Evolutionary conservation across 2,797 vertebrate species (phyloP), one percentile per base, ranked within the genome.

Genomic region (Mallotus villosus): DNA sequence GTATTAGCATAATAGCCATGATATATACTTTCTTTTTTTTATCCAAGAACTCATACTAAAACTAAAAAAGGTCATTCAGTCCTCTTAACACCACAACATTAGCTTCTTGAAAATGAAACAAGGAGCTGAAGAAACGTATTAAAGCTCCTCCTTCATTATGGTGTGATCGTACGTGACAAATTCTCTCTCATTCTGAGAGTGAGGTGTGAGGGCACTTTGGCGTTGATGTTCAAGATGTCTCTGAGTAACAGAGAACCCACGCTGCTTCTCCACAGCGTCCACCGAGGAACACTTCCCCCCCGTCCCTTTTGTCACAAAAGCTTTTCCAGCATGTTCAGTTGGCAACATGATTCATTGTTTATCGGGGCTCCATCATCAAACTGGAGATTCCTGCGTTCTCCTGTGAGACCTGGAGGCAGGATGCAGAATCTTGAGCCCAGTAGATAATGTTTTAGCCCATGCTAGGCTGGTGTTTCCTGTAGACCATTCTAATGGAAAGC

Each of bases 381-480:
- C 87, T 91, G 87, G 87, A 92, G 90, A 93, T 93, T 94, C 90
- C 92, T 93, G 84, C 91, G 14, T 91, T 91, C 85, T 89, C 89
- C 84, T 91, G 92, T 90, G 93, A 94, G 93, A 94, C 90, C 88
- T 93, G 87, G 90, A 93, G 92, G 84, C 82, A 91, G 86, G 78
- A 89, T 93, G 92, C 92, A 93, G 92, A 94, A 93, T 94, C 88
- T 94, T 85, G 92, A 93, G 90, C 89, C 89, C 89, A 74, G 85
- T 78, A 91, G 91, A 92, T 93, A 93, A 92, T 93, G 90, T 89
- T 89, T 89, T 86, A 81, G 86, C 85, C 81, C 59, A 46, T 87
- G 83, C 86, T 82, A 90, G 83, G 82, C 85, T 89, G 87, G 85
- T 83, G 85, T 85, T 76, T 77, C 65, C 82, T 74, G 63, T 53